phyloP scores from a whole-genome alignment of 2,797 vertebrate genomes.

The Masticophis lateralis region DNA sequence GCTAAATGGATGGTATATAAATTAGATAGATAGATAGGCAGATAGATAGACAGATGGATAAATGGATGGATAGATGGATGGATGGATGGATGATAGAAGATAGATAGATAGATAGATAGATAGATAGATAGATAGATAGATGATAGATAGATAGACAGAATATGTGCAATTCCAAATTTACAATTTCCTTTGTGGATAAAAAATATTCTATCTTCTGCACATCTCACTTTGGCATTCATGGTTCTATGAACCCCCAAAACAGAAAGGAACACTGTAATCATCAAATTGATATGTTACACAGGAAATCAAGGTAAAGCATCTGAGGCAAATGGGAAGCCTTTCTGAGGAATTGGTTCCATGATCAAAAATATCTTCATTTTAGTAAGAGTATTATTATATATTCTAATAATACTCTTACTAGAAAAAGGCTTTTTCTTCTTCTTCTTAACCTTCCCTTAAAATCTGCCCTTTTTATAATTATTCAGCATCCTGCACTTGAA shows the following conservation, averaged over 20 bases:
- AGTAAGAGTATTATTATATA: background rate
- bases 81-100: too few species aligned
- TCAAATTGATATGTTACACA: background rate
- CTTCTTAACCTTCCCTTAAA: background rate
- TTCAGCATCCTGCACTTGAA: background rate
- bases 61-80: too few species aligned
- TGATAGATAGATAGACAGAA: too few species aligned
- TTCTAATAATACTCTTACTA: background rate
- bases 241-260: background rate
- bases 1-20: too few species aligned
- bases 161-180: constrained; percentile 32
- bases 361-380: background rate
- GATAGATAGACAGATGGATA: background rate
- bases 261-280: background rate
- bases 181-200: constrained; percentile 38
- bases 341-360: background rate
- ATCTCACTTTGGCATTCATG: constrained; percentile 26
- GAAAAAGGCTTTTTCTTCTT: background rate
- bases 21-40: too few species aligned
- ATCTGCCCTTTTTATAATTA: background rate
- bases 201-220: constrained; percentile 34
- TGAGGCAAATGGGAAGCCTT: background rate
- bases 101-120: background rate
- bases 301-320: background rate
- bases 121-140: too few species aligned